Conservation (phyloP, 2,113 vertebrate genomes). For the Cyphotilapia sp. region DNA sequence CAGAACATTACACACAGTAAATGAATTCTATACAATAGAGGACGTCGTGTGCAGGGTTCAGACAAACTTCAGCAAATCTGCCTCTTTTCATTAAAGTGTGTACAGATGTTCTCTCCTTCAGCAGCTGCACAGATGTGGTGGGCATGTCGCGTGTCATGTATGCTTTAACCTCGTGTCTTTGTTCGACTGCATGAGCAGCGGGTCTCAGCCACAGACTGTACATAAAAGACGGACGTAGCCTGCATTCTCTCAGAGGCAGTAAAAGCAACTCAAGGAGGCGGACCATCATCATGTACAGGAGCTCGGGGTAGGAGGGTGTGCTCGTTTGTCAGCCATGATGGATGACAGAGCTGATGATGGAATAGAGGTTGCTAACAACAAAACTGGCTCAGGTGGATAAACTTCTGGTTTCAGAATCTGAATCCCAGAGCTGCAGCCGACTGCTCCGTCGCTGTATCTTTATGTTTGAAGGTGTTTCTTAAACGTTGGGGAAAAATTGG, state of each 20-base stretch:
- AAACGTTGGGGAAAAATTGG: neutral
- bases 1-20: neutral
- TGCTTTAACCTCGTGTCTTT: neutral
- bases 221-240: neutral
- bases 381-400: neutral
- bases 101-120: neutral
- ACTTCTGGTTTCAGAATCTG: neutral
- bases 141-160: neutral
- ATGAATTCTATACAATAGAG: neutral
- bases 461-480: neutral
- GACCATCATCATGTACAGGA: neutral
- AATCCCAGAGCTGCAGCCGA: neutral
- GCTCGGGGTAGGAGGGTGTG: neutral
- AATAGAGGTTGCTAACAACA: neutral
- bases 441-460: neutral
- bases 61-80: neutral
- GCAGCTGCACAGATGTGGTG: neutral
- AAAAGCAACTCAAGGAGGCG: neutral
- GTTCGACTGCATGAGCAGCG: neutral
- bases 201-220: neutral
- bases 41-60: neutral
- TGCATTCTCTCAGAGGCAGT: neutral
- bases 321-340: neutral
- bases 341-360: neutral
- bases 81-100: accelerated